Evolutionary conservation across 2,797 vertebrate genomes (phyloP).

Genomic region (Eupleurogrammus muticus): DNA sequence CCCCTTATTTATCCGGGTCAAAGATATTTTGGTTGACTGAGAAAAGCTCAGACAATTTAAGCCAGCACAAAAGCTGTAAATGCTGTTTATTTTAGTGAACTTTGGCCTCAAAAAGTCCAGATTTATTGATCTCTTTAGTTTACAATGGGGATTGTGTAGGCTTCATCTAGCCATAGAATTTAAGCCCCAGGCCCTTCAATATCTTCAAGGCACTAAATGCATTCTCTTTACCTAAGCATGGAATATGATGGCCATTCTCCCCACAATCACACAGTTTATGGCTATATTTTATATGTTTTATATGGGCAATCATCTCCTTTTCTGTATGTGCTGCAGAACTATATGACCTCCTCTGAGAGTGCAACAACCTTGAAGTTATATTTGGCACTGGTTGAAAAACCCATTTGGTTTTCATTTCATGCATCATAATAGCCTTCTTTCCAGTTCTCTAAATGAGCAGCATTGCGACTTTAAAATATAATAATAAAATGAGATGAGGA

Average conservation of each 20-base stretch:
- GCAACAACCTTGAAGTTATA: conserved; percentile 30
- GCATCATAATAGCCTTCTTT: conserved; percentile 16
- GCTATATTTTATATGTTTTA: conserved; percentile 12
- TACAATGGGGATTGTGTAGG: neutral
- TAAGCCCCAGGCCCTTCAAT: neutral
- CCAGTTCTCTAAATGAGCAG: conserved; percentile 19
- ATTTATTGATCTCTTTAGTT: conserved; percentile 12
- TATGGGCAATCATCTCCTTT: conserved; percentile 8
- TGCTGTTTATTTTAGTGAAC: conserved; percentile 31
- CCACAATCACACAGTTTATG: conserved; percentile 28
- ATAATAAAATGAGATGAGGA: conserved; percentile 27
- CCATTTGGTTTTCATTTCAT: conserved; percentile 46
- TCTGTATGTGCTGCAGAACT: conserved; percentile 23
- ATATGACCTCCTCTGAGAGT: conserved; percentile 3
- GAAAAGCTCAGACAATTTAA: conserved; percentile 8
- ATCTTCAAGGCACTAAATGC: neutral
- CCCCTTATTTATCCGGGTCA: neutral
- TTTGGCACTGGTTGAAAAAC: conserved; percentile 35
- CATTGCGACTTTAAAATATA: conserved; percentile 10
- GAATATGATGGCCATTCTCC: conserved; percentile 9
- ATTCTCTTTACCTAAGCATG: neutral
- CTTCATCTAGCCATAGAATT: no score
- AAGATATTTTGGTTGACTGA: conserved; percentile 15
- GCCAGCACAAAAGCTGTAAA: neutral
- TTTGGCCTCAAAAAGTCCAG: conserved; percentile 9